Conservation (phyloP, 2,113 vertebrate genomes). For the Carollia perspicillata region DNA sequence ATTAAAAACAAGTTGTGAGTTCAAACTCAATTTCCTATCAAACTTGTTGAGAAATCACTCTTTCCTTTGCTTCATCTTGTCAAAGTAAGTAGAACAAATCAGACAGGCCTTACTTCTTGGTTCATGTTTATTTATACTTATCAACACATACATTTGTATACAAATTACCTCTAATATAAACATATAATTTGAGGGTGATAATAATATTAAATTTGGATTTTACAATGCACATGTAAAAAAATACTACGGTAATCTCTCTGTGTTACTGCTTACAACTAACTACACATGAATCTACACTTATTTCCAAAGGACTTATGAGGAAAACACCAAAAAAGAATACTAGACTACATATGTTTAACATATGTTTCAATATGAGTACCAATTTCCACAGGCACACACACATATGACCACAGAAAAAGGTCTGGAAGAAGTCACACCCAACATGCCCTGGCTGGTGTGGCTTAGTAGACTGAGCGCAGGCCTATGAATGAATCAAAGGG, state of each 20-base stretch:
- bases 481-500: too few species aligned
- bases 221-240: neutral
- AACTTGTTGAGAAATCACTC: neutral
- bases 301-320: neutral
- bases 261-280: constrained; percentile 16
- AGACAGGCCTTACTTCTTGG: neutral
- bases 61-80: neutral
- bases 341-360: neutral
- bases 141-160: neutral
- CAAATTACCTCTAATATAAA: neutral
- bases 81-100: neutral
- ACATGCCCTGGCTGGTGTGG: too few species aligned
- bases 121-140: neutral
- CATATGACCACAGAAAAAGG: neutral
- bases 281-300: neutral
- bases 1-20: neutral
- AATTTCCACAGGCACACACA: neutral
- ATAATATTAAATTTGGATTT: neutral
- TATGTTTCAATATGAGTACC: neutral
- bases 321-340: neutral
- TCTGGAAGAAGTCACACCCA: neutral
- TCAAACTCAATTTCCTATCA: constrained; percentile 3
- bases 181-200: neutral
- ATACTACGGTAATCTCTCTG: neutral
- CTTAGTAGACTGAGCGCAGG: too few species aligned